Conservation (phyloP, 2,113 vertebrate genomes). For the Cavia porcellus region DNA sequence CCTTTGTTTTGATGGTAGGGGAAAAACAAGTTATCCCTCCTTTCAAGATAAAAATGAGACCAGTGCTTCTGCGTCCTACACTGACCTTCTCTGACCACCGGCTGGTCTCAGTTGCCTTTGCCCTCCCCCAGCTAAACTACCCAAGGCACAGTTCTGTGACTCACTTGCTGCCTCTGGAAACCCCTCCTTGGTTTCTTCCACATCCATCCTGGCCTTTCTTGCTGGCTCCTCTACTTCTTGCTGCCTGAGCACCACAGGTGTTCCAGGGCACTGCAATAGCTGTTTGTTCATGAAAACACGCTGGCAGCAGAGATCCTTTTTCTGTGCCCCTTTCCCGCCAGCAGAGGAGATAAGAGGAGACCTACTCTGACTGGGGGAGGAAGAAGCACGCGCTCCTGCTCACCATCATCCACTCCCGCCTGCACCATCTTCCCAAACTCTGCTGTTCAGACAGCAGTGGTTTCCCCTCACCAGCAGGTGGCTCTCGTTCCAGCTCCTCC, state of each 20-base stretch:
- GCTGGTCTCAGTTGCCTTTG: background rate
- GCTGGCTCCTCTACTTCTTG: background rate
- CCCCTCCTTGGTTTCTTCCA: background rate
- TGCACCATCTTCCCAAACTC: background rate
- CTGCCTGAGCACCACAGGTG: background rate
- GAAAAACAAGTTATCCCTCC: background rate
- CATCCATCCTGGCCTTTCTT: background rate
- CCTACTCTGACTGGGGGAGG: background rate
- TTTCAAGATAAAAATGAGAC: conserved; percentile 9
- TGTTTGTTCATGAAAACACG: background rate
- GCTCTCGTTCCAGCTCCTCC: background rate
- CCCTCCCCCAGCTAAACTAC: too few species aligned
- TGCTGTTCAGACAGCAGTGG: background rate
- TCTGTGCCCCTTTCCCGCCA: background rate
- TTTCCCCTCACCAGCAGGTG: background rate
- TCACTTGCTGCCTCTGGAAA: background rate
- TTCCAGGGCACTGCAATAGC: background rate
- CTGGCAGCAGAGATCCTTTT: background rate
- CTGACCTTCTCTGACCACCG: background rate
- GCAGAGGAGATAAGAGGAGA: background rate
- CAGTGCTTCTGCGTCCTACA: background rate
- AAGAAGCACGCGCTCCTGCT: background rate
- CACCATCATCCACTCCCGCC: background rate
- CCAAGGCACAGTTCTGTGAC: background rate
- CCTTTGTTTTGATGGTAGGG: background rate